A percentile compares a stretch with the other conserved stretches of the same genome.
Conservation (phyloP, 2,797 vertebrate genomes). For the Hoplostethus atlanticus region DNA sequence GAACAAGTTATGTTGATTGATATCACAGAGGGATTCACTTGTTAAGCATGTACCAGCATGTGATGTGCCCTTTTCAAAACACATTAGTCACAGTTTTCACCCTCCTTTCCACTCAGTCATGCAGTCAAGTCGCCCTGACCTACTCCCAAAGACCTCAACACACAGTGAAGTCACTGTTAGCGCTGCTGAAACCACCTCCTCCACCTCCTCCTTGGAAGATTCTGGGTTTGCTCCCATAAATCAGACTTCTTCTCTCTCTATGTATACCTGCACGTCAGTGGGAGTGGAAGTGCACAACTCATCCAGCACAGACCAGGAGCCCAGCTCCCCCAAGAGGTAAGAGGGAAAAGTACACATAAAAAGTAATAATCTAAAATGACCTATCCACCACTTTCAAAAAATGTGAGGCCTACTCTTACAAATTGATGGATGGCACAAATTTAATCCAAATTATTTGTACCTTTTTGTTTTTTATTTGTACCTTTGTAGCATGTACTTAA, state of each 20-base stretch:
- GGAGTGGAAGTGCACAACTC: constrained; percentile 70
- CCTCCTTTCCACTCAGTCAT: constrained; percentile 72
- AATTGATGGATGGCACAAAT: neutral
- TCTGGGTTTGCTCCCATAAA: constrained; percentile 69
- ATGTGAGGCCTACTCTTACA: neutral
- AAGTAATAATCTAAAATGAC: neutral
- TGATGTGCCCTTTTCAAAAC: constrained; percentile 28
- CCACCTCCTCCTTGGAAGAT: constrained; percentile 79
- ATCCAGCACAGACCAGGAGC: constrained; percentile 65
- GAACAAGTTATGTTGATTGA: constrained; percentile 13
- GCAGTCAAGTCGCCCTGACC: constrained; percentile 88
- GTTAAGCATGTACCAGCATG: constrained; percentile 45
- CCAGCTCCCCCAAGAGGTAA: constrained; percentile 64
- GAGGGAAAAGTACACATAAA: neutral
- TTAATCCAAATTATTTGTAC: neutral
- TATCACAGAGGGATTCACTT: constrained; percentile 8
- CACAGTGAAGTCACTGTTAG: constrained; percentile 80
- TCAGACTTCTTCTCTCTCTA: constrained; percentile 30
- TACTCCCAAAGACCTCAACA: constrained; percentile 85
- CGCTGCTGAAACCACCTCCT: constrained; percentile 74
- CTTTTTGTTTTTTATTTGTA: too few relatives aligned
- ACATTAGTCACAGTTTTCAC: constrained; percentile 11
- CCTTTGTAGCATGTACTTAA: too few relatives aligned
- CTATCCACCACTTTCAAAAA: too few relatives aligned
- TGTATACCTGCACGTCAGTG: constrained; percentile 33